A percentile compares a stretch with the other conserved stretches of the same genome.
Evolutionary conservation across 2,113 vertebrate species (phyloP).

Genomic region (Polyodon spathula): DNA sequence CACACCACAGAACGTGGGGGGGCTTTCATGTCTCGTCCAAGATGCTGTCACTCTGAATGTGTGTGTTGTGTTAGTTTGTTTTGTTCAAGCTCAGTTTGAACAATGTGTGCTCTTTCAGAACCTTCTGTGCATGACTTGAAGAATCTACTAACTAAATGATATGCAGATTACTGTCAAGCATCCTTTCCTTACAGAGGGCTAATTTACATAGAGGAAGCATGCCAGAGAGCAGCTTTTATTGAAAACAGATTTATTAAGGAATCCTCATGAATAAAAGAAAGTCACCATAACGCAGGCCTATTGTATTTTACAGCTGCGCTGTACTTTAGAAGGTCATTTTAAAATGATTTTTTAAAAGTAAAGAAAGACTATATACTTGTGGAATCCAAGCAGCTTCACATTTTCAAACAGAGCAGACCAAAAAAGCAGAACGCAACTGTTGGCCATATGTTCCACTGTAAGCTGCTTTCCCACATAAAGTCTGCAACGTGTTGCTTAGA

Average conservation of each 20-base stretch:
- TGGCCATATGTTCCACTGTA: too few species aligned
- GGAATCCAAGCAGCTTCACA: too few species aligned
- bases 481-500: too few species aligned
- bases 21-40: background rate
- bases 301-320: constrained; percentile 33
- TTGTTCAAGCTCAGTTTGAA: background rate
- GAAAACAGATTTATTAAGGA: constrained; percentile 44
- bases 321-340: constrained; percentile 23
- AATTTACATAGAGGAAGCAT: constrained; percentile 47
- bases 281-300: constrained; percentile 31
- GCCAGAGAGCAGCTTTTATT: constrained; percentile 32
- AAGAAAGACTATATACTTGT: too few species aligned
- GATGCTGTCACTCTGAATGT: background rate
- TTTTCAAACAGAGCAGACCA: too few species aligned
- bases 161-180: constrained; percentile 40
- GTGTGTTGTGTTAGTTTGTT: constrained; percentile 5
- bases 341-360: too few species aligned
- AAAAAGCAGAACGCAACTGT: too few species aligned
- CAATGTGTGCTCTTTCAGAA: constrained; percentile 4
- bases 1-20: background rate
- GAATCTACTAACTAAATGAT: constrained; percentile 34
- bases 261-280: constrained; percentile 49
- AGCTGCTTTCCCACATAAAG: too few species aligned
- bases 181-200: constrained; percentile 27
- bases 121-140: constrained; percentile 1